Conservation (phyloP, 2,888 invertebrate species). For the Oegoconia quadripuncta region DNA sequence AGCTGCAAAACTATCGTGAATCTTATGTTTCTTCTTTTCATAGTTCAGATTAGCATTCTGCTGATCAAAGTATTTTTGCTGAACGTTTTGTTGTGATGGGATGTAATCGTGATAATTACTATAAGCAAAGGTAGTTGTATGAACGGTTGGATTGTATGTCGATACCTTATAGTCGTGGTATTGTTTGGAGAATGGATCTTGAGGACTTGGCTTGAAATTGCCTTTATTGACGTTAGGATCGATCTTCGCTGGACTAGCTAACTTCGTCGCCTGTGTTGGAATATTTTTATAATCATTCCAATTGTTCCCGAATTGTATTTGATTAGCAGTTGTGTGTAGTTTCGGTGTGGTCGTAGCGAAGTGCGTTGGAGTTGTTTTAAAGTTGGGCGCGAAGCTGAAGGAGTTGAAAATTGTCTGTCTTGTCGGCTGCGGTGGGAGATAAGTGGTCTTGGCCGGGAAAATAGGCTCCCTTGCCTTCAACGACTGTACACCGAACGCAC, state of each 20-base stretch:
- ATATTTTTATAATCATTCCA: constrained; percentile 61
- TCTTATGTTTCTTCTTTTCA: constrained; percentile 53
- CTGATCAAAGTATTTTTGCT: constrained; percentile 49
- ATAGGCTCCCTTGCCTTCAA: constrained; percentile 73
- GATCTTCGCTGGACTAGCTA: constrained; percentile 51
- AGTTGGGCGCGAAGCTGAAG: constrained; percentile 57
- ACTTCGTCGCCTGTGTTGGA: constrained; percentile 68
- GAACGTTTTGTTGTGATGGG: constrained; percentile 52
- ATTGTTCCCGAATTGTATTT: constrained; percentile 54
- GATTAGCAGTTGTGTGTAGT: constrained; percentile 52
- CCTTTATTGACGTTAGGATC: constrained; percentile 58
- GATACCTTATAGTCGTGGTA: constrained; percentile 53
- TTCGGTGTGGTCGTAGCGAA: constrained; percentile 55
- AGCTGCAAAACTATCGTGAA: constrained; percentile 53
- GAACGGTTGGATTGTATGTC: constrained; percentile 58
- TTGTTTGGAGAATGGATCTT: constrained; percentile 64
- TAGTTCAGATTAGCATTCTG: constrained; percentile 41
- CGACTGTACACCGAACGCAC: constrained; percentile 78
- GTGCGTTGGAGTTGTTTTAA: constrained; percentile 53
- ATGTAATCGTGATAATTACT: constrained; percentile 50
- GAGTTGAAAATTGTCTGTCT: constrained; percentile 65
- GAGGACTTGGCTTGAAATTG: constrained; percentile 66
- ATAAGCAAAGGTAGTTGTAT: constrained; percentile 43
- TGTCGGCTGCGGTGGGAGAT: constrained; percentile 56
- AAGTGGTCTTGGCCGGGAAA: constrained; percentile 62